These are phyloP conservation scores for Urosaurus nigricauda DNA, from an alignment of 2,797 vertebrate species.

Conservation along the genomic window DNA sequence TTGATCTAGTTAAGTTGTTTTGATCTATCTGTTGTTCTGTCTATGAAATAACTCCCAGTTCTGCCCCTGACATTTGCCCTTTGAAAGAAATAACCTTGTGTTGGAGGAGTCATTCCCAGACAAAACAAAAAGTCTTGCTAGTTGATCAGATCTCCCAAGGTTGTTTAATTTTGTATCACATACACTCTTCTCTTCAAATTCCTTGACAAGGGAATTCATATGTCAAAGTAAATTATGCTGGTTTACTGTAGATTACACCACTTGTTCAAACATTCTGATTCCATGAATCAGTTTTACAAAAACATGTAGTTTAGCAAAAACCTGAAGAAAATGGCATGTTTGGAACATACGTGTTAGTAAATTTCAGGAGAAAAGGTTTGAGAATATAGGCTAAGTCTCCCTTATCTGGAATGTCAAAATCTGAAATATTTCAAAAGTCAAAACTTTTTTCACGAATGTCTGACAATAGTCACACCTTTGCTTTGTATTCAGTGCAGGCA, in stretches of 20 bases:
- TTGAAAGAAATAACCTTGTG: background rate
- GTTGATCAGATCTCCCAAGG: background rate
- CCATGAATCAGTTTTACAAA: background rate
- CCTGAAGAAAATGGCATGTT: background rate
- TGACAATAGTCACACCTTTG: too few species aligned
- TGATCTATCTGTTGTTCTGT: background rate
- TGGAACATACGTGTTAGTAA: background rate
- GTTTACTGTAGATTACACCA: background rate
- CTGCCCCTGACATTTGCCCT: background rate
- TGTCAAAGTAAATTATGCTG: background rate
- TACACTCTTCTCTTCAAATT: background rate
- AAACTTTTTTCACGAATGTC: too few species aligned
- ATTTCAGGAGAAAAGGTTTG: background rate
- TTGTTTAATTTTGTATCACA: background rate
- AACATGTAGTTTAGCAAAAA: background rate
- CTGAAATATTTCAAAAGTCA: too few species aligned
- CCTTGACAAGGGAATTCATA: background rate
- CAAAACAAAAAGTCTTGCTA: background rate
- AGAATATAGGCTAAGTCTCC: too few species aligned
- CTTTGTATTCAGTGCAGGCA: too few species aligned
- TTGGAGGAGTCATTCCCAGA: background rate
- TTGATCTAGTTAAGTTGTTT: background rate
- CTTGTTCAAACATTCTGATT: background rate
- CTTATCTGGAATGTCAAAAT: too few species aligned
- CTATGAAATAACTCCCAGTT: background rate